Conservation (phyloP, 2,888 invertebrate species). For the Polyommatus iphigenia region DNA sequence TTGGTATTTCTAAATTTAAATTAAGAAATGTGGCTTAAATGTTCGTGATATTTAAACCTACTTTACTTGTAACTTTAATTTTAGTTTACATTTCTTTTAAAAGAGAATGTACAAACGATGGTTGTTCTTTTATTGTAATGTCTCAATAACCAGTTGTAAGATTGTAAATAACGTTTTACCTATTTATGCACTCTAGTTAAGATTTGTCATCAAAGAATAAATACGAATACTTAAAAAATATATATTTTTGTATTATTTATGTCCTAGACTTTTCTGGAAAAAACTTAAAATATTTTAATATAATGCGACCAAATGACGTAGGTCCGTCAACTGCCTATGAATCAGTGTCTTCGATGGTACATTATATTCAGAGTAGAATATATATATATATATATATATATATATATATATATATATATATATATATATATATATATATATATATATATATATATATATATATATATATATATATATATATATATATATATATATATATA, state of each 20-base stretch:
- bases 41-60: neutral
- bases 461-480: too few species aligned
- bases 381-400: too few species aligned
- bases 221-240: slow-evolving; percentile 60
- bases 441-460: too few species aligned
- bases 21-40: neutral
- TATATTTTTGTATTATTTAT: slow-evolving; percentile 54
- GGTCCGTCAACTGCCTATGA: too few species aligned
- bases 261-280: neutral
- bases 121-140: slow-evolving; percentile 32
- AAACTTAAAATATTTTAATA: too few species aligned
- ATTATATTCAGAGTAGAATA: too few species aligned
- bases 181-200: slow-evolving; percentile 75
- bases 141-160: slow-evolving; percentile 39
- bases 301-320: too few species aligned
- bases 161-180: slow-evolving; percentile 70
- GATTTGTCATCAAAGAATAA: slow-evolving; percentile 59
- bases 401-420: too few species aligned
- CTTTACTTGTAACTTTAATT: neutral
- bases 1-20: neutral
- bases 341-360: too few species aligned
- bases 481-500: too few species aligned
- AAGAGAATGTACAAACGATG: slow-evolving; percentile 5
- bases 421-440: too few species aligned
- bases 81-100: neutral